Base-by-base conservation (phyloP, 2,113 vertebrate species). In the Ochotona princeps region DNA sequence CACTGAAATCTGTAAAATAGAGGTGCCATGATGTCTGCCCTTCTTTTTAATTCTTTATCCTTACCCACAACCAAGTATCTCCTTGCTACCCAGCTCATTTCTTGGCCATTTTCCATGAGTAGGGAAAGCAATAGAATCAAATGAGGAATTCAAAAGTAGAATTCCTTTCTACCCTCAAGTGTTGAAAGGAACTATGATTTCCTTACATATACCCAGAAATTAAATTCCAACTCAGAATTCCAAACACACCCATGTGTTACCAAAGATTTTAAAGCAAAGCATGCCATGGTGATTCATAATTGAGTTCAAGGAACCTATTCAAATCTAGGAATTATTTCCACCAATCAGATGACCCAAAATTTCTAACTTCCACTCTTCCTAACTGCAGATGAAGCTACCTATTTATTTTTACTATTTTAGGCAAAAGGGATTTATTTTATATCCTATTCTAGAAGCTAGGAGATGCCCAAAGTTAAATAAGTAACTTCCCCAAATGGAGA, bases 171-270 rank as follows among this genome's bases (percentile, higher is more conserved):
- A 20, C 15, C 7, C 35, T 89, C 8, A n/a, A 81, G 44, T 54
- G 11, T 61, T 81, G 38, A 66, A 79, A 84, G 30, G 21, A 79
- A 25, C 61, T 26, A 47, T 15, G 14, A 67, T 81, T 86, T 83
- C 91, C 49, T 87, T 87, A 78, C 65, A 49, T 92, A 74, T 82
- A 28, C 8, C 79, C 8, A 85, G 69, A 28, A 93, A 92, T 69
- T 87, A 87, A 75, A 84, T 79, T 73, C 67, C 65, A 35, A 21
- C 18, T 73, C 47, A 54, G 51, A n/a, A 49, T 73, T 61, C 47
- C 57, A 89, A 89, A 78, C 0, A 76, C 2, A 4, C 17, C 49
- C 65, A n/a, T 8, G n/a, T 67, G 44, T 57, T 13, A 72, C 3
- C 66, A 0, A 87, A 44, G 69, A 87, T 20, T 75, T 66, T 23